Evolutionary conservation across 2,888 invertebrate species (phyloP).

Genomic region (Drosophila phalerata): DNA sequence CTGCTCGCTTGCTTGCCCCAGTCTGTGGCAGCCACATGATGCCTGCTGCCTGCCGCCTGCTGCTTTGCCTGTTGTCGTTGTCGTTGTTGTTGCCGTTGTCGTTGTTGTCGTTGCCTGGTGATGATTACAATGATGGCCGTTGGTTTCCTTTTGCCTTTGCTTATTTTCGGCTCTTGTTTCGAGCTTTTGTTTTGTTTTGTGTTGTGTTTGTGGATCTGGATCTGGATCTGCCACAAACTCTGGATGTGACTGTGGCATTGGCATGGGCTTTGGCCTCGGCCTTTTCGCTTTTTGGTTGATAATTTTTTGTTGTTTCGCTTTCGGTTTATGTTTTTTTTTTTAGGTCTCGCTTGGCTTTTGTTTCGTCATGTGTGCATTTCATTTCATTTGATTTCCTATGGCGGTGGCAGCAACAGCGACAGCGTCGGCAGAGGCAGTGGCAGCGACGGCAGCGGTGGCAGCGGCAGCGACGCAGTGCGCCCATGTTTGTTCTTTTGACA

Average conservation of each 20-base stretch:
- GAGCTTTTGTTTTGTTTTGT: slow-evolving; percentile 70
- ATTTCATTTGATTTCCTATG: slow-evolving; percentile 82
- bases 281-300: slow-evolving; percentile 74
- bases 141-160: slow-evolving; percentile 65
- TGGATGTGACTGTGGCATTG: slow-evolving; percentile 40
- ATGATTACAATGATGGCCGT: slow-evolving; percentile 80
- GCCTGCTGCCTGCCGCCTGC: slow-evolving; percentile 46
- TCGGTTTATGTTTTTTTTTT: slow-evolving; percentile 44
- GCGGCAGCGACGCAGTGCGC: slow-evolving; percentile 70
- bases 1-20: slow-evolving; percentile 20
- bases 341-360: slow-evolving; percentile 73
- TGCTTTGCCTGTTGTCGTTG: slow-evolving; percentile 42
- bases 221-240: slow-evolving; percentile 29
- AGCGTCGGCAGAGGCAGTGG: neutral
- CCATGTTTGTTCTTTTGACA: slow-evolving; percentile 85
- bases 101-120: slow-evolving; percentile 65
- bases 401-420: slow-evolving; percentile 54
- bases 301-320: slow-evolving; percentile 60
- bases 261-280: slow-evolving; percentile 37
- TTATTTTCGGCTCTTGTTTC: slow-evolving; percentile 57
- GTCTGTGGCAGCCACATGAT: slow-evolving; percentile 28
- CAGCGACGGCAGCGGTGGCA: neutral
- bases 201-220: slow-evolving; percentile 34
- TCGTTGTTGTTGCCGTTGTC: slow-evolving; percentile 52
- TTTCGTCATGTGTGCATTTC: slow-evolving; percentile 81